These are phyloP conservation scores for Aphaenogaster ashmeadi DNA, from an alignment of 1,140 invertebrate genomes.

Conservation along the genomic window DNA sequence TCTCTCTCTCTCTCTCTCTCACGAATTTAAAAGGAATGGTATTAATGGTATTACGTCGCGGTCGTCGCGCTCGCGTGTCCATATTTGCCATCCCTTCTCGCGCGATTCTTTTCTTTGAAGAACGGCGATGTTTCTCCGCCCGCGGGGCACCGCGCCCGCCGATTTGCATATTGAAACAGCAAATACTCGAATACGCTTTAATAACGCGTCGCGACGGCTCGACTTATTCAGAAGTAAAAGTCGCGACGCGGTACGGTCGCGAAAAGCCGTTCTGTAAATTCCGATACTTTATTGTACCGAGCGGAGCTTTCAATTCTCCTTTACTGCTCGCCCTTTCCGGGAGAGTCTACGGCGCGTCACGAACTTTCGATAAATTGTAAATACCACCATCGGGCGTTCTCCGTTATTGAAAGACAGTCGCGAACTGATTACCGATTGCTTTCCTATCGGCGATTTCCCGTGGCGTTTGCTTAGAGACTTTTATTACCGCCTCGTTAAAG, in stretches of 20 bases:
- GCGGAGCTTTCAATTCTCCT: constrained; percentile 59
- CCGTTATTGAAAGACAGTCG: constrained; percentile 74
- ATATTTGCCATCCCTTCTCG: constrained; percentile 5
- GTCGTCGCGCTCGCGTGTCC: neutral
- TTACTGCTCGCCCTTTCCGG: constrained; percentile 51
- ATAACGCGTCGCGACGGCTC: constrained; percentile 20
- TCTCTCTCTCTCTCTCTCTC: neutral
- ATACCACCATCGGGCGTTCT: constrained; percentile 59
- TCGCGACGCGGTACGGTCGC: constrained; percentile 19
- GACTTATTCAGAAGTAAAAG: constrained; percentile 56
- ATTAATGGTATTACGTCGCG: constrained; percentile 18
- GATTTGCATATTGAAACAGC: constrained; percentile 55
- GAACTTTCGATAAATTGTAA: constrained; percentile 74
- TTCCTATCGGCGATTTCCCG: constrained; percentile 62
- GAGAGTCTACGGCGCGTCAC: constrained; percentile 36
- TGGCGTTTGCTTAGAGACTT: constrained; percentile 18
- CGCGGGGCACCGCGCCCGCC: constrained; percentile 8
- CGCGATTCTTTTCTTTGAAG: constrained; percentile 11
- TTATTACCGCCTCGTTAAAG: constrained; percentile 34
- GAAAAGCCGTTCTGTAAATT: constrained; percentile 51
- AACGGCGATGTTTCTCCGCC: constrained; percentile 17
- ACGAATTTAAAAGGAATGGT: constrained; percentile 13
- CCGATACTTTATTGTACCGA: constrained; percentile 51
- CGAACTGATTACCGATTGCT: constrained; percentile 71
- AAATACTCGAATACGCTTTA: constrained; percentile 51